Base-by-base conservation (phyloP, 2,888 invertebrate genomes). In the Sesamia inferens region DNA sequence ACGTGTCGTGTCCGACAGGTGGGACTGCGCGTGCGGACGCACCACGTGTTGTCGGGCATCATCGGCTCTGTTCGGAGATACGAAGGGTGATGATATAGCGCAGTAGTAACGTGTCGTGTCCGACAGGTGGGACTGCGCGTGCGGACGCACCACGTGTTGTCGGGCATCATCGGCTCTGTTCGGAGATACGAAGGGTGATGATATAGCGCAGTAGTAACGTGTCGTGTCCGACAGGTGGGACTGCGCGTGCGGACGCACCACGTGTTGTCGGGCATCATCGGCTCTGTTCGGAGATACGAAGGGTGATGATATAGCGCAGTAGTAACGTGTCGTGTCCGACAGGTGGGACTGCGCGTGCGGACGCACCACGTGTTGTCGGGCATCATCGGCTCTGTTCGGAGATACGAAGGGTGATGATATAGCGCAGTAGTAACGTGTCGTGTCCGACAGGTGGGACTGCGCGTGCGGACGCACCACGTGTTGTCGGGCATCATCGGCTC, bases 311-410 rank as follows among this genome's bases (percentile, higher is more conserved):
- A 14, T 57, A 24, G 4, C 39, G 39, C 39, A 39, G 7, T 39
- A 39, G 4, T 31, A 31, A 31, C 31, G 2, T 31, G 31, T 31
- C 31, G 31, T 31, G 31, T 31, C 3, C 31, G 2, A n/a, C 83
- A 97, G 97, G 98, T 99, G 77, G 99, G 99, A 0, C 96, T 99
- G 81, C 97, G 99, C 64, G 97, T 98, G 85, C 97, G 99, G 87
- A 98, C 98, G 76, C 99, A 99, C 95, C 98, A 99, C 95, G 98
- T 99, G 78, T 97, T 99, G 71, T 97, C 99, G 78, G 99, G 99
- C 63, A n/a, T n/a, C 39, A 0, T n/a, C 39, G 39, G 39, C 14
- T 39, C 4, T 4, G 39, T 39, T n/a, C 59, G 59, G 19, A 19
- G 7, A 39, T 19, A 13, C 59, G 31, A n/a, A 59, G 31, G 31